Evolutionary conservation across 1,140 invertebrate species (phyloP), one percentile per base, ranked within the genome.

Genomic region (Hestina assimilis): DNA sequence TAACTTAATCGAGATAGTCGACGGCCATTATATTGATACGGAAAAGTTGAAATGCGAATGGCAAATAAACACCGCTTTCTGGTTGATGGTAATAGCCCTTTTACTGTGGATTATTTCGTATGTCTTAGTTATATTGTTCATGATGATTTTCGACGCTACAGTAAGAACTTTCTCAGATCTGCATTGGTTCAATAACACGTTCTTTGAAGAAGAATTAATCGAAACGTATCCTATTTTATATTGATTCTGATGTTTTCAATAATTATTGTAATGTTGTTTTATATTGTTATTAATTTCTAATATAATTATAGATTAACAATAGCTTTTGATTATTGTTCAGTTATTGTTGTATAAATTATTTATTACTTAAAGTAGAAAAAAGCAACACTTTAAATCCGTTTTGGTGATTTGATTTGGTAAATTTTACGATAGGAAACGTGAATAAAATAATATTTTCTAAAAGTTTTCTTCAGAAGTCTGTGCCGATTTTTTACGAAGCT

Each of bases 91-190:
- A 3, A 45, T 63, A 5, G 72, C 68, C n/a, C 20, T 78, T 12
- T 38, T 73, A 5, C 15, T 75, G n/a, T 78, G 75, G 72, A 17
- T 66, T 11, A 29, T 71, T 11, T 73, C 59, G n/a, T 75, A 73
- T 28, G 15, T 66, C 3, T 42, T 78, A 24, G 60, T 66, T 0
- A 51, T 73, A 8, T 50, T 60, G 2, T 12, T 64, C 9, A 63
- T 66, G 1, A 45, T 66, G 17, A 59, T 62, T 31, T 71, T 58
- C 7, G 61, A 71, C 20, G 28, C 41, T 28, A 59, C 58, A 8
- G 5, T 24, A 9, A 15, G 29, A 29, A 17, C 8, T 8, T 8
- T 45, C 20, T 31, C 19, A 31, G 61, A 6, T 42, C 55, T 52
- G 1, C 38, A 53, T 8, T 54, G 31, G 40, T 26, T 43, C 26